Evolutionary conservation across 2,113 vertebrate genomes (phyloP).

Genomic region (Emberiza fucata): DNA sequence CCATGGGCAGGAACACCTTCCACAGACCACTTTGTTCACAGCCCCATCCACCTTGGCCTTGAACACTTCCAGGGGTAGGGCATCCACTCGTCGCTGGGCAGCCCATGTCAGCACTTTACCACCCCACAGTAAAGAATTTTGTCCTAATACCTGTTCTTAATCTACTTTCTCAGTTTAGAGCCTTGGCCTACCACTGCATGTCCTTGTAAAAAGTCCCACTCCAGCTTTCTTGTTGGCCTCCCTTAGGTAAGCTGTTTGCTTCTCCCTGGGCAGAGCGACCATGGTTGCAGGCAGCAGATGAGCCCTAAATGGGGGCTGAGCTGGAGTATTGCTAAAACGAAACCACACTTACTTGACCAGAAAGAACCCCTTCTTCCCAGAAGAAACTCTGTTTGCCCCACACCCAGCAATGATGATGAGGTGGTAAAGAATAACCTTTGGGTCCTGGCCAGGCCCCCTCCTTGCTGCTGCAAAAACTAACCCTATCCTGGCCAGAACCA

Average conservation of each 20-base stretch:
- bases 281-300: fast-evolving
- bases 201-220: neutral
- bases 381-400: fast-evolving
- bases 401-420: neutral
- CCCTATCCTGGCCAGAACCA: neutral
- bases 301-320: neutral
- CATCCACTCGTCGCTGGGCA: too few relatives aligned
- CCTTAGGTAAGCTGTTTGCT: neutral
- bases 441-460: neutral
- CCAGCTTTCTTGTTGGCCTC: neutral
- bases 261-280: neutral
- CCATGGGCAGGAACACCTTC: neutral
- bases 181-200: too few relatives aligned
- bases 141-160: neutral
- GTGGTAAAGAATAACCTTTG: neutral
- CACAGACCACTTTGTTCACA: neutral
- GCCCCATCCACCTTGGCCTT: neutral
- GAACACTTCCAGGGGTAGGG: neutral
- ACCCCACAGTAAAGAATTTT: neutral
- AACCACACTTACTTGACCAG: fast-evolving
- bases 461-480: neutral
- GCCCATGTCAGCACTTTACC: neutral
- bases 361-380: neutral
- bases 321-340: neutral
- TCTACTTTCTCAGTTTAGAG: neutral